Evolutionary conservation across 2,797 vertebrate genomes (phyloP).

Genomic region (Parauchenoglanis ngamensis): DNA sequence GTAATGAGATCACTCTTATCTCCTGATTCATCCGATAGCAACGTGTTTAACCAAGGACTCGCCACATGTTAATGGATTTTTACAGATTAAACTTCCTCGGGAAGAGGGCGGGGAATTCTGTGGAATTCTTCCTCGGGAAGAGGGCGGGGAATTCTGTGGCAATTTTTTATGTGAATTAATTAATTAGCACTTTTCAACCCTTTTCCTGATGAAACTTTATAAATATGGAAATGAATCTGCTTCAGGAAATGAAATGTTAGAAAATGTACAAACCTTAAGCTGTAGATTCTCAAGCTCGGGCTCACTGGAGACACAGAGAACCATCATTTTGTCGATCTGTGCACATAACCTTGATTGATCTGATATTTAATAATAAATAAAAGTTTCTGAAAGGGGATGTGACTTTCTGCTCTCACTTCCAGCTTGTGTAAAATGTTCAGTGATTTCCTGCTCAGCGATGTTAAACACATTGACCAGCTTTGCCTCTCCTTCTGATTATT

Average conservation of each 20-base stretch:
- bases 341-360: neutral
- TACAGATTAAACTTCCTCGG: neutral
- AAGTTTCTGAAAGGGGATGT: no score
- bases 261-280: neutral
- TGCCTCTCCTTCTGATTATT: no score
- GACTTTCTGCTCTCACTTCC: no score
- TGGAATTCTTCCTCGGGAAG: neutral
- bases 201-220: neutral
- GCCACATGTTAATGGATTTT: neutral
- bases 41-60: constrained; percentile 1
- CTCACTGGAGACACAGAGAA: neutral
- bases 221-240: neutral
- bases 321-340: neutral
- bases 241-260: neutral
- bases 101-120: constrained; percentile 6
- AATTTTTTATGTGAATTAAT: neutral
- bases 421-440: neutral
- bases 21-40: constrained; percentile 8
- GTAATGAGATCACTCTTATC: constrained; percentile 25
- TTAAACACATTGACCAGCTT: no score
- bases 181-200: neutral
- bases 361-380: neutral
- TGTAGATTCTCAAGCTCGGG: neutral
- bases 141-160: neutral
- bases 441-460: no score